Evolutionary conservation across 2,888 invertebrate species (phyloP).

Genomic region (Andrena haemorrhoa): DNA sequence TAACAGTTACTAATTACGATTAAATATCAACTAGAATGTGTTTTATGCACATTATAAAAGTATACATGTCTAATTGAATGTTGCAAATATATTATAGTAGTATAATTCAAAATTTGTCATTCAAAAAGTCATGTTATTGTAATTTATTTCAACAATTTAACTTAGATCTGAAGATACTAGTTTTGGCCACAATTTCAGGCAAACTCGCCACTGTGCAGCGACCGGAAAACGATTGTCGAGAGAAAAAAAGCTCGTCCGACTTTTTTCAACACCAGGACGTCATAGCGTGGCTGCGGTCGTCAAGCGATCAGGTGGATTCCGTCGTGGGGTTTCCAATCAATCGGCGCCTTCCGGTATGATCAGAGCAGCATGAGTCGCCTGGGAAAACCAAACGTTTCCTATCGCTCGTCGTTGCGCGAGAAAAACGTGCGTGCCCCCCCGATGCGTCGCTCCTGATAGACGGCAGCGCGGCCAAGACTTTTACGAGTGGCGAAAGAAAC

Average conservation of each 20-base stretch:
- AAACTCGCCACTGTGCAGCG: too few relatives aligned
- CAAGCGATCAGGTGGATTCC: conserved; percentile 76
- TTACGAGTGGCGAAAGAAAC: conserved; percentile 56
- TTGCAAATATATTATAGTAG: too few relatives aligned
- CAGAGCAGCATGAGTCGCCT: conserved; percentile 82
- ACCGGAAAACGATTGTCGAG: neutral
- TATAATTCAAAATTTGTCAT: too few relatives aligned
- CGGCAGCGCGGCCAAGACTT: conserved; percentile 68
- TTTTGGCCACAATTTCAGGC: too few relatives aligned
- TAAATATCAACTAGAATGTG: too few relatives aligned
- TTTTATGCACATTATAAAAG: too few relatives aligned
- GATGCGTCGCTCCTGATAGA: conserved; percentile 75
- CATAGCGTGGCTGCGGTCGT: conserved; percentile 67
- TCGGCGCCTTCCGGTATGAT: conserved; percentile 84
- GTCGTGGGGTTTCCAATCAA: conserved; percentile 84
- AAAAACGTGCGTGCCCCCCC: conserved; percentile 70
- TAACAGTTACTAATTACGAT: too few relatives aligned
- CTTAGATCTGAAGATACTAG: too few relatives aligned
- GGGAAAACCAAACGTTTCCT: conserved; percentile 85
- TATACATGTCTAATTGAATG: too few relatives aligned
- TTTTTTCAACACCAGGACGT: conserved; percentile 81
- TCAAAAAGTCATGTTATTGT: too few relatives aligned
- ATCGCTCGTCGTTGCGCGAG: conserved; percentile 78
- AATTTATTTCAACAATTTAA: too few relatives aligned
- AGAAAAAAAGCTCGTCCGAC: conserved; percentile 46